A percentile compares a stretch with the other conserved stretches of the same genome.
Conservation (phyloP, 2,888 invertebrate genomes). For the Malthinus flaveolus region DNA sequence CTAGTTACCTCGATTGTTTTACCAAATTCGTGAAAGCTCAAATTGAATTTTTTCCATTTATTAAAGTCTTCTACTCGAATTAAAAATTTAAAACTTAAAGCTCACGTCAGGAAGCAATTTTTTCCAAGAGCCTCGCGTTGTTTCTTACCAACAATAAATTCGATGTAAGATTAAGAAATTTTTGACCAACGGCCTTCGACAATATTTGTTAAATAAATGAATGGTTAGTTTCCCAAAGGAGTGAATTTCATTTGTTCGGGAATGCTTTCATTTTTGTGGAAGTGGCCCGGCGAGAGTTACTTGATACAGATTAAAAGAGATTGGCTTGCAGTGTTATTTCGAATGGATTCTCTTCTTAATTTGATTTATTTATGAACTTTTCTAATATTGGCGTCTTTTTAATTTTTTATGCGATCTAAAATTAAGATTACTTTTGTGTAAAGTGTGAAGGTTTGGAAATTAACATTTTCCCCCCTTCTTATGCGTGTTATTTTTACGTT, state of each 20-base stretch:
- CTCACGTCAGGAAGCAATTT: too few species aligned
- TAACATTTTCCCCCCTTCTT: neutral
- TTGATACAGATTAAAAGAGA: constrained; percentile 57
- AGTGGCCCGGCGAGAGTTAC: constrained; percentile 54
- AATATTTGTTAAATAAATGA: constrained; percentile 48
- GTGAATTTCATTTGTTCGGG: constrained; percentile 54
- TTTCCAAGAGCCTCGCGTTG: too few species aligned
- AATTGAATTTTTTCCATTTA: too few species aligned
- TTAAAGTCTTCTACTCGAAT: too few species aligned
- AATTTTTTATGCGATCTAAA: constrained; percentile 19
- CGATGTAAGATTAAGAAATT: neutral
- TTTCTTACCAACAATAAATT: too few species aligned
- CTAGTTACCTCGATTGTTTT: too few species aligned
- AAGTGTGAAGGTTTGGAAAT: too few species aligned
- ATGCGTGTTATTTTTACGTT: neutral
- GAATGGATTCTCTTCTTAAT: constrained; percentile 45
- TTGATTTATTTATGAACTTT: constrained; percentile 42
- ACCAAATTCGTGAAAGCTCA: too few species aligned
- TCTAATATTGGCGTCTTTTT: constrained; percentile 29
- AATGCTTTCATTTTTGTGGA: constrained; percentile 55
- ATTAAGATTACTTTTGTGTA: constrained; percentile 1
- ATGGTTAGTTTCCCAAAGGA: constrained; percentile 48
- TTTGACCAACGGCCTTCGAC: constrained; percentile 24
- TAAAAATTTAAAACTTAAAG: too few species aligned
- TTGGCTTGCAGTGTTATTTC: constrained; percentile 52